Conservation (phyloP, 2,888 invertebrate genomes). For the Agonopterix arenella region DNA sequence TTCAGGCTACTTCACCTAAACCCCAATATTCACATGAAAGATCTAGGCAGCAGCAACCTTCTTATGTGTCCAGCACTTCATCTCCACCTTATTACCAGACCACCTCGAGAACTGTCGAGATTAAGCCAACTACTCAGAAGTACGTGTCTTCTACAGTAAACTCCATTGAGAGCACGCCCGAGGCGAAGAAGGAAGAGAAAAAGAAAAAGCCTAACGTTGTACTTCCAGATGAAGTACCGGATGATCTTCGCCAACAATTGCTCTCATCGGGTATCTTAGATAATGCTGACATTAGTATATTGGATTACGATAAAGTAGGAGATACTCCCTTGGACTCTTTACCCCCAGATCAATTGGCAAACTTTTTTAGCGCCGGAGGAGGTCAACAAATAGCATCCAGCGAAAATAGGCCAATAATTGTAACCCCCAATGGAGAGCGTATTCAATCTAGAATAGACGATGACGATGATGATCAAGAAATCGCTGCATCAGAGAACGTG, state of each 20-base stretch:
- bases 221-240: slow-evolving; percentile 92
- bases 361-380: slow-evolving; percentile 91
- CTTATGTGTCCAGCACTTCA: slow-evolving; percentile 43
- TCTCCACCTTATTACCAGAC: slow-evolving; percentile 58
- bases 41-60: slow-evolving; percentile 47
- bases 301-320: slow-evolving; percentile 93
- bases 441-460: slow-evolving; percentile 69
- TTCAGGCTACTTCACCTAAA: slow-evolving; percentile 47
- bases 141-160: slow-evolving; percentile 67
- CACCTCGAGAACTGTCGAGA: slow-evolving; percentile 62
- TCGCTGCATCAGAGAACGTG: slow-evolving; percentile 75
- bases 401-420: slow-evolving; percentile 81
- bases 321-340: slow-evolving; percentile 89
- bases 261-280: slow-evolving; percentile 90
- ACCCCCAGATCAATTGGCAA: slow-evolving; percentile 90
- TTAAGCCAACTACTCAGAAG: slow-evolving; percentile 70
- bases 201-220: slow-evolving; percentile 74
- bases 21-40: slow-evolving; percentile 61
- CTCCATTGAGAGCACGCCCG: slow-evolving; percentile 58
- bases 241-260: slow-evolving; percentile 88
- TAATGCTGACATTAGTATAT: slow-evolving; percentile 90
- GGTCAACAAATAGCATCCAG: slow-evolving; percentile 83
- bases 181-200: slow-evolving; percentile 68
- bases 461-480: slow-evolving; percentile 70
- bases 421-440: slow-evolving; percentile 79